Conservation (phyloP, 2,888 invertebrate species). For the Exocentrus adspersus region DNA sequence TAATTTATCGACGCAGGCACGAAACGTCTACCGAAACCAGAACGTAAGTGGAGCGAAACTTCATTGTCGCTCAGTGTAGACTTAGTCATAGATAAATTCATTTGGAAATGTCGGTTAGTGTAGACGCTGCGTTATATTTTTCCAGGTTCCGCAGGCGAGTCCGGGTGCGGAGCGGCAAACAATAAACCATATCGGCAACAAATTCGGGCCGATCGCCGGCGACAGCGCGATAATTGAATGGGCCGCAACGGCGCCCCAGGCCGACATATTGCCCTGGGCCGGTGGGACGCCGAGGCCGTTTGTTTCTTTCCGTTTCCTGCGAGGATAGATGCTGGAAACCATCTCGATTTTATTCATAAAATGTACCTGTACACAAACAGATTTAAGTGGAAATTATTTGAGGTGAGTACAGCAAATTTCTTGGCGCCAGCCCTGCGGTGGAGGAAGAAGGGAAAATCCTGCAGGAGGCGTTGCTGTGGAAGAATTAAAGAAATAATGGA, state of each 20-base stretch:
- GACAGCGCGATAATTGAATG: slow-evolving; percentile 57
- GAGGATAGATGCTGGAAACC: slow-evolving; percentile 37
- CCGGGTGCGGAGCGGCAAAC: slow-evolving; percentile 13
- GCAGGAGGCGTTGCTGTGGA: slow-evolving; percentile 1
- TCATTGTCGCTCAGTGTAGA: too few relatives aligned
- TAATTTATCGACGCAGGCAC: slow-evolving; percentile 13
- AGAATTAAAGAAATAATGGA: slow-evolving; percentile 24
- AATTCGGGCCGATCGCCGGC: slow-evolving; percentile 46
- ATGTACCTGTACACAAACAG: too few relatives aligned
- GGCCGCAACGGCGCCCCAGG: slow-evolving; percentile 50
- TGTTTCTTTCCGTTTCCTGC: slow-evolving; percentile 54
- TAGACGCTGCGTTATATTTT: too few relatives aligned
- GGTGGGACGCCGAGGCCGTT: slow-evolving; percentile 58
- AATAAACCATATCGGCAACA: slow-evolving; percentile 43
- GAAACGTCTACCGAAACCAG: too few relatives aligned
- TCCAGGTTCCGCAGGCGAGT: not conserved
- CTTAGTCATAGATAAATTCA: too few relatives aligned
- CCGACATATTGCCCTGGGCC: slow-evolving; percentile 62
- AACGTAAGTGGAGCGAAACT: too few relatives aligned
- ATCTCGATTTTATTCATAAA: too few relatives aligned
- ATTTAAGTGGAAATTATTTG: too few relatives aligned
- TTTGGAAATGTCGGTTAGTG: too few relatives aligned
- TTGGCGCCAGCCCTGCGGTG: not conserved
- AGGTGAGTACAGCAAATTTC: too few relatives aligned
- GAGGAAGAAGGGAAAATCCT: not conserved